Conservation (phyloP, 1,140 invertebrate genomes). For the Contarinia nasturtii region DNA sequence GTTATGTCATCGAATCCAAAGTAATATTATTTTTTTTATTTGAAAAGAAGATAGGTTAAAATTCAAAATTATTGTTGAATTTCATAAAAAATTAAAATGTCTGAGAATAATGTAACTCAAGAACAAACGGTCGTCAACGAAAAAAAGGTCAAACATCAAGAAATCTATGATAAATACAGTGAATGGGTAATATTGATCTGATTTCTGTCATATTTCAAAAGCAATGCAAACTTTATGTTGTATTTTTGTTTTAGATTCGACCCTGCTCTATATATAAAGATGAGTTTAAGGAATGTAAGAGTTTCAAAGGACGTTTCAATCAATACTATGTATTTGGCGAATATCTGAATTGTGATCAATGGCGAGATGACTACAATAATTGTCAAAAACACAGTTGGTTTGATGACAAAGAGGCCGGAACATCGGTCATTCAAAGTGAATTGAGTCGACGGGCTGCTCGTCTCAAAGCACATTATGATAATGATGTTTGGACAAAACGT, state of each 20-base stretch:
- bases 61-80: too few relatives aligned
- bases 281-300: slow-evolving; percentile 59
- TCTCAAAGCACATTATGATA: slow-evolving; percentile 41
- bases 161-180: too few relatives aligned
- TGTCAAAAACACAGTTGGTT: slow-evolving; percentile 44
- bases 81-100: too few relatives aligned
- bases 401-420: slow-evolving; percentile 36
- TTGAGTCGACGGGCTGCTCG: slow-evolving; percentile 35
- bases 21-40: too few relatives aligned
- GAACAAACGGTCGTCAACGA: too few relatives aligned
- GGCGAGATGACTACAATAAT: slow-evolving; percentile 56
- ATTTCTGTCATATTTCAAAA: too few relatives aligned
- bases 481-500: slow-evolving; percentile 60
- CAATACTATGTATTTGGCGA: slow-evolving; percentile 70
- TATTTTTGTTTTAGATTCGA: slow-evolving; percentile 31
- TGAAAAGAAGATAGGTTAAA: too few relatives aligned
- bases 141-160: too few relatives aligned
- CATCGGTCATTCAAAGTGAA: slow-evolving; percentile 50
- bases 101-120: too few relatives aligned
- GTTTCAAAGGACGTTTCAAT: slow-evolving; percentile 54
- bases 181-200: too few relatives aligned
- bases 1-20: too few relatives aligned
- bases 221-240: too few relatives aligned
- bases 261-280: slow-evolving; percentile 53
- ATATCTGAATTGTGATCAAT: slow-evolving; percentile 48